phyloP scores from a whole-genome alignment of 1,140 invertebrate species.

The Thaumatotibia leucotreta region DNA sequence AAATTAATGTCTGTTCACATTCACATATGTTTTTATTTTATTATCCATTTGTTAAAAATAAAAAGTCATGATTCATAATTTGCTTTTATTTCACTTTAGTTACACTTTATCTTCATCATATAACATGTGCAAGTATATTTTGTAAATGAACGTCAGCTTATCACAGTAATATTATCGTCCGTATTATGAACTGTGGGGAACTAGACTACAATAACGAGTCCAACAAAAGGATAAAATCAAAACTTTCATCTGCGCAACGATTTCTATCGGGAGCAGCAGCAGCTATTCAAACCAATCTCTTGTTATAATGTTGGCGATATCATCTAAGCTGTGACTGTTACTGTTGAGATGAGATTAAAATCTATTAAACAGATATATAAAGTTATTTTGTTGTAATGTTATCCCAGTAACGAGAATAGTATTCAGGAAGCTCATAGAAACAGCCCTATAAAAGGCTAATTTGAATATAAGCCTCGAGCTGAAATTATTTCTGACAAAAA shows the following conservation, averaged over 20 bases:
- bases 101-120: no score
- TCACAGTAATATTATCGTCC: background rate
- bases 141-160: background rate
- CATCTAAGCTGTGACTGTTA: constrained; percentile 16
- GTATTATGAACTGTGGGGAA: background rate
- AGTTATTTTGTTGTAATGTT: background rate
- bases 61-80: no score
- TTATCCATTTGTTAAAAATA: no score
- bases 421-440: background rate
- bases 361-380: background rate
- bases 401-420: background rate
- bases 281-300: constrained; percentile 25
- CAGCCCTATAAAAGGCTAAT: background rate
- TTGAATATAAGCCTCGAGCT: background rate
- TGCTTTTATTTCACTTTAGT: no score
- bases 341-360: background rate
- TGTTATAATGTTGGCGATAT: constrained; percentile 32
- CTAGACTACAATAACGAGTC: constrained; percentile 16
- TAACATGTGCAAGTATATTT: no score
- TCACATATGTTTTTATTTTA: no score
- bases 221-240: constrained; percentile 28
- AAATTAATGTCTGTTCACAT: no score
- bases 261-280: constrained; percentile 27
- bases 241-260: constrained; percentile 30
- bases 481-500: background rate